Percentiles rank a stretch among this genome's conserved stretches.
Conservation (phyloP, 2,113 vertebrate genomes). For the Coracopsis vasa region DNA sequence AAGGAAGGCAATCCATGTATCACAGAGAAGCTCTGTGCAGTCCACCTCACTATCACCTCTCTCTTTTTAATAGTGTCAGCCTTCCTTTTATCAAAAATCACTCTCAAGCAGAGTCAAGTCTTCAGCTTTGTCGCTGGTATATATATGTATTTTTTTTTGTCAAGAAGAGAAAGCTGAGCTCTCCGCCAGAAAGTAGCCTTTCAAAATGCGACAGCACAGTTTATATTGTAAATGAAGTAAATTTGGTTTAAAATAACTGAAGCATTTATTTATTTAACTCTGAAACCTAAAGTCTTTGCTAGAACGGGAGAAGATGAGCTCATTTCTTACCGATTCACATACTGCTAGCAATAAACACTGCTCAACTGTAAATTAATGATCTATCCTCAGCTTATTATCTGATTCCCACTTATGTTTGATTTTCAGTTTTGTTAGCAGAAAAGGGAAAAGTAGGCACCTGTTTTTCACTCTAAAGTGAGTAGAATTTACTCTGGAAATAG, state of each 20-base stretch:
- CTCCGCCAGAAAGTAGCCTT: conserved; percentile 13
- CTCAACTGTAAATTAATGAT: neutral
- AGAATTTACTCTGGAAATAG: neutral
- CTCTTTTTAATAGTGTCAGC: neutral
- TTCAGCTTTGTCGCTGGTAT: neutral
- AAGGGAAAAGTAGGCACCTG: neutral
- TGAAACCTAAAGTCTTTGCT: neutral
- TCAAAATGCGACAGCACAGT: neutral
- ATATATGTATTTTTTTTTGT: neutral
- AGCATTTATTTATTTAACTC: neutral
- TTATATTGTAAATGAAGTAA: conserved; percentile 8
- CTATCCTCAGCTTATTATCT: neutral
- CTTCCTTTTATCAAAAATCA: neutral
- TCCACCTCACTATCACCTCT: neutral
- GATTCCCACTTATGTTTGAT: neutral
- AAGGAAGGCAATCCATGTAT: neutral
- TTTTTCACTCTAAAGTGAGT: neutral
- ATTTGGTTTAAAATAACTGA: neutral
- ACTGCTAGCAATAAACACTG: neutral
- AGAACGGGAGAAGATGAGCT: neutral
- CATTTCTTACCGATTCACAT: neutral
- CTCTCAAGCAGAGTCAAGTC: neutral
- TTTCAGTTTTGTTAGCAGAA: neutral
- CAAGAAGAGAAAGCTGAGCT: neutral
- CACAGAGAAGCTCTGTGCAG: neutral